Percentiles rank a stretch among this genome's conserved stretches.
phyloP scores from a whole-genome alignment of 1,140 invertebrate species.

The Saccostrea glomerata region DNA sequence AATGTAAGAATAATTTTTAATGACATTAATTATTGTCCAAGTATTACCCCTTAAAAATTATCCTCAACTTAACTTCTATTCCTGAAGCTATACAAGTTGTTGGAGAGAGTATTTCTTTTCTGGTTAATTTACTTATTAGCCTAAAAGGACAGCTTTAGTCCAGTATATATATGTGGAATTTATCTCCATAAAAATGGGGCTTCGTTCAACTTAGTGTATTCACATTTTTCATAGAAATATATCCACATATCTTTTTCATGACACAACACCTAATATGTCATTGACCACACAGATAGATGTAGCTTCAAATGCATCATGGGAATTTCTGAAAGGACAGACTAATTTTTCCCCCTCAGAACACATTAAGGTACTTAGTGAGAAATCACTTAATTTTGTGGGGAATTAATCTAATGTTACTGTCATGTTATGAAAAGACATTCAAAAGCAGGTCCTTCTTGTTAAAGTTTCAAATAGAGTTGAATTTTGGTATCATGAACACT shows the following conservation, averaged over 20 bases:
- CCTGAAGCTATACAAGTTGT: neutral
- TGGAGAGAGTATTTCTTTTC: neutral
- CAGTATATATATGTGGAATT: neutral
- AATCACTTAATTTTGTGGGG: no score
- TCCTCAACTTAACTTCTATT: neutral
- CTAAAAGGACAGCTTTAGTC: neutral
- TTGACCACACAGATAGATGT: conserved; percentile 14
- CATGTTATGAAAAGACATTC: no score
- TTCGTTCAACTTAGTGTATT: neutral
- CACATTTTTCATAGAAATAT: conserved; percentile 3
- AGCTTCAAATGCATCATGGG: neutral
- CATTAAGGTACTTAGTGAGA: no score
- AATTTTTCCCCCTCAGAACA: no score
- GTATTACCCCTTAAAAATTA: neutral
- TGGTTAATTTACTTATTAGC: neutral
- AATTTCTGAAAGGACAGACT: no score
- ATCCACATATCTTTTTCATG: conserved; percentile 24
- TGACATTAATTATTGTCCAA: conserved; percentile 6
- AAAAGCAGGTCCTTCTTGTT: no score
- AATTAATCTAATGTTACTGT: no score
- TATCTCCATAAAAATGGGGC: neutral
- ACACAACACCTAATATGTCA: neutral
- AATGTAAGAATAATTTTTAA: neutral
- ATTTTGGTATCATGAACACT: no score
- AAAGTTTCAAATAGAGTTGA: no score